phyloP scores from a whole-genome alignment of 2,888 invertebrate genomes.

The Nomada fucata region DNA sequence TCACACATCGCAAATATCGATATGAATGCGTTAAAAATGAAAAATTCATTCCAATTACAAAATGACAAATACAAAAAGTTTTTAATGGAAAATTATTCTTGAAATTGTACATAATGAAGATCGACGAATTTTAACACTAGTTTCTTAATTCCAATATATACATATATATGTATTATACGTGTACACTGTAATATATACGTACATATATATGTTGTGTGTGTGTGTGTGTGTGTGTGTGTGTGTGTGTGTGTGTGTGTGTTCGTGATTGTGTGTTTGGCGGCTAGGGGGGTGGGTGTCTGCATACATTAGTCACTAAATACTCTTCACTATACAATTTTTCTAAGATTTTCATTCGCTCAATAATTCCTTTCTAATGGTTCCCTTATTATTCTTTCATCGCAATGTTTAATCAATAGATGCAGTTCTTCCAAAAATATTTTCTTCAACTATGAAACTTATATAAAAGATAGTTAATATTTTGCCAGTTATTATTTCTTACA shows the following conservation, averaged over 20 bases:
- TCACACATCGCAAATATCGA: conserved; percentile 20
- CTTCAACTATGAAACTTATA: conserved; percentile 6
- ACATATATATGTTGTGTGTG: not conserved
- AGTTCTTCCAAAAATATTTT: conserved; percentile 17
- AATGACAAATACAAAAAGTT: conserved; percentile 36
- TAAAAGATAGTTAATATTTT: conserved; percentile 49
- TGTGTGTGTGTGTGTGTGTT: no score
- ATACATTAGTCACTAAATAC: conserved; percentile 34
- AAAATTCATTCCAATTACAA: conserved; percentile 59
- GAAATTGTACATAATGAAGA: conserved; percentile 58
- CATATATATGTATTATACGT: conserved; percentile 13
- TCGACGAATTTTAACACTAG: conserved; percentile 53
- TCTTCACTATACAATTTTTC: conserved; percentile 40
- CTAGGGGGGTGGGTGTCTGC: not conserved
- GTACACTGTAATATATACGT: not conserved
- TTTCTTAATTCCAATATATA: conserved; percentile 47
- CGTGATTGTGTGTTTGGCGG: not conserved
- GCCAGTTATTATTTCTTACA: conserved; percentile 50
- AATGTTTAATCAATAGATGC: conserved; percentile 15
- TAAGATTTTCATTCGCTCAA: conserved; percentile 35
- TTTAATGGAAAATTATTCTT: conserved; percentile 53
- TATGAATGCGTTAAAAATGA: conserved; percentile 44
- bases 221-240: no score
- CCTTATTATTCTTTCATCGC: conserved; percentile 22
- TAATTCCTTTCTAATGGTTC: conserved; percentile 22